Evolutionary conservation across 2,113 vertebrate genomes (phyloP).

Genomic region (Callipepla squamata): DNA sequence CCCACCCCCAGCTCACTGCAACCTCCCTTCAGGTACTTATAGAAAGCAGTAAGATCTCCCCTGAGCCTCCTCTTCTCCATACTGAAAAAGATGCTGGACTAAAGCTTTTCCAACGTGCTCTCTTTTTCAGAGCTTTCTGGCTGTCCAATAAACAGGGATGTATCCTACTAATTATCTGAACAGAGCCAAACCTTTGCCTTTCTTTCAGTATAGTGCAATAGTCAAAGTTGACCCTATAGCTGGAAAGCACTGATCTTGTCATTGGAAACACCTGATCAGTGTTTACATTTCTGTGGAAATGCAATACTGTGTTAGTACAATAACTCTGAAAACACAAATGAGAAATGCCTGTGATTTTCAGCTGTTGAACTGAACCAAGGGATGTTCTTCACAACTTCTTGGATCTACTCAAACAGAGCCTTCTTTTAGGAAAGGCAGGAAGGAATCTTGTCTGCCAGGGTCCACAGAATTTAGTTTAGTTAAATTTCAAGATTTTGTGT

Average conservation of each 20-base stretch:
- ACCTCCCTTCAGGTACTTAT: no score
- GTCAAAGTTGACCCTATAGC: not conserved
- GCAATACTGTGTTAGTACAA: not conserved
- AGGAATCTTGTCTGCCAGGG: not conserved
- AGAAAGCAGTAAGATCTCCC: no score
- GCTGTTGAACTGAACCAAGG: not conserved
- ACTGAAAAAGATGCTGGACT: not conserved
- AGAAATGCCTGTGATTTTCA: not conserved
- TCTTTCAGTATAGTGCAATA: not conserved
- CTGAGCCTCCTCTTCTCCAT: no score
- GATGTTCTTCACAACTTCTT: not conserved
- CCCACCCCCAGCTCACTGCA: no score
- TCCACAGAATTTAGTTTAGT: not conserved
- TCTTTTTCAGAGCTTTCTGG: not conserved
- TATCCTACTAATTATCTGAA: not conserved
- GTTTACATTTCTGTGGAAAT: not conserved
- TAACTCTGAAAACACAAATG: not conserved
- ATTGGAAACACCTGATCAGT: not conserved
- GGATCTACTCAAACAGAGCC: not conserved
- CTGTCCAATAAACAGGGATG: not conserved
- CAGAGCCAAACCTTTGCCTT: not conserved
- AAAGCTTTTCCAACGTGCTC: rapidly evolving
- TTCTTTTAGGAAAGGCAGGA: not conserved
- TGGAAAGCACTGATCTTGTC: not conserved
- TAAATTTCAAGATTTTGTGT: not conserved